A percentile compares a stretch with the other conserved stretches of the same genome.
These are phyloP conservation scores for Sinosuthora webbiana DNA, from an alignment of 2,113 vertebrate genomes.

Conservation along the genomic window DNA sequence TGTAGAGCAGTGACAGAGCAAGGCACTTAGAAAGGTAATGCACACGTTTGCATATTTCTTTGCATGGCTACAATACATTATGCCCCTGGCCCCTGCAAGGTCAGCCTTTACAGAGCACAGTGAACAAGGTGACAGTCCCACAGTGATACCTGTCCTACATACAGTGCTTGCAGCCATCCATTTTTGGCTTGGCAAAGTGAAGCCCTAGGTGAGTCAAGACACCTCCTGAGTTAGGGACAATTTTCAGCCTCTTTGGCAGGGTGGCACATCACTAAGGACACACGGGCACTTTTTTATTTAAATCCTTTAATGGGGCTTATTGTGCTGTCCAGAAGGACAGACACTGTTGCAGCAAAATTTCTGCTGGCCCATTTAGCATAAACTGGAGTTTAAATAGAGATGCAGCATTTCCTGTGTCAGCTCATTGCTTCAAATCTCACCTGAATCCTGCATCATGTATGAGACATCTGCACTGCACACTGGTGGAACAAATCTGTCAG, in stretches of 20 bases:
- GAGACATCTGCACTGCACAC: constrained; percentile 40
- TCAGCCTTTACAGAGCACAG: neutral
- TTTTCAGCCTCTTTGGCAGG: neutral
- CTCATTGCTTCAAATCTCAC: constrained; percentile 39
- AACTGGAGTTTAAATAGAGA: neutral
- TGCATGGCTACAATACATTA: neutral
- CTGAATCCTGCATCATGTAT: constrained; percentile 55
- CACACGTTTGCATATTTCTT: neutral
- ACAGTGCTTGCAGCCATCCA: neutral
- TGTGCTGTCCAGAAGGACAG: neutral
- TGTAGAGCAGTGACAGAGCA: neutral
- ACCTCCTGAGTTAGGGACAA: neutral
- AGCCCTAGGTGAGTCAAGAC: neutral
- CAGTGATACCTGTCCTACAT: neutral
- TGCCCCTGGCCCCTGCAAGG: neutral
- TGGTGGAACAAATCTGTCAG: constrained; percentile 60
- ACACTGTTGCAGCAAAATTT: neutral
- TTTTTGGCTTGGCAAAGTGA: neutral
- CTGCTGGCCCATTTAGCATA: neutral
- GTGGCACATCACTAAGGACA: neutral
- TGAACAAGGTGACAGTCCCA: neutral
- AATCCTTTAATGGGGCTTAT: neutral
- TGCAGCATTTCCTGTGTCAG: neutral
- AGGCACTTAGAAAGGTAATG: neutral
- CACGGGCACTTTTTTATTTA: neutral